Percentiles rank a stretch among this genome's conserved stretches.
Evolutionary conservation across 2,888 invertebrate species (phyloP).

Genomic region (Drosophila borealis): DNA sequence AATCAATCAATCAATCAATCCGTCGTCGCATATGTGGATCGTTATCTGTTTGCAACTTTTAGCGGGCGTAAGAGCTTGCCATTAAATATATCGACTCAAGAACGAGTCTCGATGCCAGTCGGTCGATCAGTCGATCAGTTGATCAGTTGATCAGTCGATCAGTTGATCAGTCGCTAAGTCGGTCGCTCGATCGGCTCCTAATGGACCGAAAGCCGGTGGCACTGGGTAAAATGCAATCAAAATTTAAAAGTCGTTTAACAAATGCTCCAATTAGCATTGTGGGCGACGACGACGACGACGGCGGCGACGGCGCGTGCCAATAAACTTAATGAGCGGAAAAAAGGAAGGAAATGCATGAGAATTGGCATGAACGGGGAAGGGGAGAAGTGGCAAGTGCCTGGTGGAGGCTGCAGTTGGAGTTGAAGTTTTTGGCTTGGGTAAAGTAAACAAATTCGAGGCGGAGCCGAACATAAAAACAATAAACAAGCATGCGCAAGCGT

Average conservation of each 20-base stretch:
- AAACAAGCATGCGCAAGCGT: slow-evolving; percentile 16
- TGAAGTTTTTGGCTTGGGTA: slow-evolving; percentile 9
- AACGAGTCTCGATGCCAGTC: neutral
- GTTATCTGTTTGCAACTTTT: neutral
- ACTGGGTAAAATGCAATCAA: slow-evolving; percentile 42
- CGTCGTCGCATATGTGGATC: neutral
- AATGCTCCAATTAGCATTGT: slow-evolving; percentile 61
- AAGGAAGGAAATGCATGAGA: slow-evolving; percentile 14
- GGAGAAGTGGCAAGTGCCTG: neutral
- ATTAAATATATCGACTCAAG: too few relatives aligned
- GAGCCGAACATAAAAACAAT: slow-evolving; percentile 26
- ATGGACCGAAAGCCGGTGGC: slow-evolving; percentile 30
- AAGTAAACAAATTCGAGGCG: slow-evolving; percentile 34
- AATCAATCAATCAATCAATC: neutral
- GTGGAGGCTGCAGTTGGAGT: slow-evolving; percentile 12
- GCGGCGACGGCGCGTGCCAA: slow-evolving; percentile 38
- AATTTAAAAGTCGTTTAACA: slow-evolving; percentile 44
- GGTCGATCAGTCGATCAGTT: slow-evolving; percentile 3
- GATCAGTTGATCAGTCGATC: slow-evolving; percentile 1
- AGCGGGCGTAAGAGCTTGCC: neutral
- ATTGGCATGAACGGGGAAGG: too few relatives aligned
- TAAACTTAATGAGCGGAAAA: slow-evolving; percentile 41
- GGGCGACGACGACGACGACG: slow-evolving; percentile 19
- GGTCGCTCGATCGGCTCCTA: slow-evolving; percentile 24
- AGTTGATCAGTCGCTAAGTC: slow-evolving; percentile 13